These are phyloP conservation scores for Setophaga petechia DNA, from an alignment of 2,113 vertebrate species.

Conservation along the genomic window DNA sequence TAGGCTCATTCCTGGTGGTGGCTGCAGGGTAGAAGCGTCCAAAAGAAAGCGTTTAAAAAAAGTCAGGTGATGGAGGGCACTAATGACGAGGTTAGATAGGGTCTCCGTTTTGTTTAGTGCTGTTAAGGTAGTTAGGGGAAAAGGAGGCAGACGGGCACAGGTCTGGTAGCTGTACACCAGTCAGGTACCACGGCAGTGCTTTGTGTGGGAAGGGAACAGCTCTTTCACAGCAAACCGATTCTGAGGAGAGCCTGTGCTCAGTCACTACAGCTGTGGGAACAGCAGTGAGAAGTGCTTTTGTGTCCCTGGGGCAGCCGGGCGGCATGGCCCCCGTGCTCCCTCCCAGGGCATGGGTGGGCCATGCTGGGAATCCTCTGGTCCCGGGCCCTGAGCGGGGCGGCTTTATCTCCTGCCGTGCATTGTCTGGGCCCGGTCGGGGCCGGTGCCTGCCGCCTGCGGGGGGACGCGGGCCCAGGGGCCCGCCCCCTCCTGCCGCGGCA, in stretches of 20 bases:
- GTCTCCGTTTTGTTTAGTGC: background rate
- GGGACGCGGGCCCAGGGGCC: background rate
- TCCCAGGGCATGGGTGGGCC: too few relatives aligned
- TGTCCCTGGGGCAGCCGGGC: background rate
- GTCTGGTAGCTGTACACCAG: background rate
- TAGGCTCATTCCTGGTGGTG: background rate
- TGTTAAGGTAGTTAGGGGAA: background rate
- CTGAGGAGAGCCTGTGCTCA: background rate
- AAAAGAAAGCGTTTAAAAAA: background rate
- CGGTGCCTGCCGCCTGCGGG: background rate
- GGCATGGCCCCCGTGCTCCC: background rate
- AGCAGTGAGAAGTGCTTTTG: background rate
- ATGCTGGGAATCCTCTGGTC: background rate
- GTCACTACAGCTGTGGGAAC: background rate
- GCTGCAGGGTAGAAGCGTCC: background rate
- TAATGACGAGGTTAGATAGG: fast-evolving
- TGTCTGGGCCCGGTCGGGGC: background rate
- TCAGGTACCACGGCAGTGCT: background rate
- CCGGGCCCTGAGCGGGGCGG: too few relatives aligned
- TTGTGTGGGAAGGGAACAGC: background rate
- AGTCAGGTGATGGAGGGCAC: background rate
- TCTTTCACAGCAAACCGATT: background rate
- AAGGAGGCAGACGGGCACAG: background rate
- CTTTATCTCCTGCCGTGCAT: background rate
- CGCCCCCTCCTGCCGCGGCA: background rate